Conservation (phyloP, 2,113 vertebrate genomes). For the Tenrec ecaudatus region DNA sequence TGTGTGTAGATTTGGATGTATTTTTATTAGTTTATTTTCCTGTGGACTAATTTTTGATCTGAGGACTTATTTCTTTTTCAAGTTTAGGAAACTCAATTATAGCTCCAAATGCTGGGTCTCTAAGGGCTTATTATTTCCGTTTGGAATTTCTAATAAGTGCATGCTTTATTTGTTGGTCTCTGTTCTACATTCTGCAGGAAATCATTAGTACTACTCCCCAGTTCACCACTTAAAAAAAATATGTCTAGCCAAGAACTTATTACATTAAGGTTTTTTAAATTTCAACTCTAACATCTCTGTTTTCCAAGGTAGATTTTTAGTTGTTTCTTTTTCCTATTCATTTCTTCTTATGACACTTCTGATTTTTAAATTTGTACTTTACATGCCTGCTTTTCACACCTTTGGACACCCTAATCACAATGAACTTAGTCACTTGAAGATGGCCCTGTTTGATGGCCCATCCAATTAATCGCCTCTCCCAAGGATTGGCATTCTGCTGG, state of each 20-base stretch:
- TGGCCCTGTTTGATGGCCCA: neutral
- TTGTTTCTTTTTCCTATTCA: neutral
- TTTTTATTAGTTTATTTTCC: too few relatives aligned
- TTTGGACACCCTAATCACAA: constrained; percentile 31
- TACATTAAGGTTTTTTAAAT: neutral
- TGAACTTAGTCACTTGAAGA: neutral
- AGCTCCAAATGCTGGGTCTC: too few relatives aligned
- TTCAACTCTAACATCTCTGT: neutral
- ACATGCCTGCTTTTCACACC: neutral
- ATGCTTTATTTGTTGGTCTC: neutral
- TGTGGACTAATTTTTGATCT: too few relatives aligned
- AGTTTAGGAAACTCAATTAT: too few relatives aligned
- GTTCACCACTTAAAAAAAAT: neutral
- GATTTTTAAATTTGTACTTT: neutral
- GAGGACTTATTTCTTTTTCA: too few relatives aligned
- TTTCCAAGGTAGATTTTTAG: neutral
- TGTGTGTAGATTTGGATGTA: too few relatives aligned
- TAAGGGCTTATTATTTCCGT: too few relatives aligned
- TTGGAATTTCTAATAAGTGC: too few relatives aligned
- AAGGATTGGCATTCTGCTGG: constrained; percentile 21
- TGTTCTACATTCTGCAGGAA: neutral
- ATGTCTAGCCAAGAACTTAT: neutral
- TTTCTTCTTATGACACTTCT: constrained; percentile 13
- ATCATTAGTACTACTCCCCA: neutral
- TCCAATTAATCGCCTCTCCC: constrained; percentile 36